phyloP scores from a whole-genome alignment of 2,797 vertebrate species.

The Anguilla marmorata region DNA sequence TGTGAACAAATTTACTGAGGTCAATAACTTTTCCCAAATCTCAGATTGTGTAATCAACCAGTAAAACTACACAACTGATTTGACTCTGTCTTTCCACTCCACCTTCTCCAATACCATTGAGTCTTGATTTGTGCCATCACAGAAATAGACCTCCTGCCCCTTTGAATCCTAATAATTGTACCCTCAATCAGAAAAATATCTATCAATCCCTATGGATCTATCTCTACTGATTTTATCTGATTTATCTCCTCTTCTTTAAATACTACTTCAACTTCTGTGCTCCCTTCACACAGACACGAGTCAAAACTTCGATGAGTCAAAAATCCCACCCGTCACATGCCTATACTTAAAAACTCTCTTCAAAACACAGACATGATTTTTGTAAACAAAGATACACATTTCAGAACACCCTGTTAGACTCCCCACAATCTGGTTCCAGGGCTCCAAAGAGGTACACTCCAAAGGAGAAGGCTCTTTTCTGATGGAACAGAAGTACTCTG shows the following conservation, averaged over 20 bases:
- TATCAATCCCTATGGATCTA: background rate
- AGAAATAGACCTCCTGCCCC: background rate
- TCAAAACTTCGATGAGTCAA: background rate
- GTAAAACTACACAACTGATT: background rate
- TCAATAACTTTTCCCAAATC: background rate
- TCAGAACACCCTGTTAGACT: background rate
- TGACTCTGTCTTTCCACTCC: background rate
- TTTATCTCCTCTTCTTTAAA: background rate
- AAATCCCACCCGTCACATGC: background rate
- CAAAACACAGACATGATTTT: background rate
- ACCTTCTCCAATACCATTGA: background rate
- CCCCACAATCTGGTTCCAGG: background rate
- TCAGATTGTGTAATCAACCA: background rate
- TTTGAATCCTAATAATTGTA: background rate
- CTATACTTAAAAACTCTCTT: background rate
- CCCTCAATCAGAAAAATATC: background rate
- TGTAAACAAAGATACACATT: background rate
- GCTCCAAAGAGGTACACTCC: too few species aligned
- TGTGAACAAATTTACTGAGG: background rate
- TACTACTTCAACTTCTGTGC: background rate
- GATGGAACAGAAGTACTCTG: background rate
- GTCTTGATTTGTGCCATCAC: background rate
- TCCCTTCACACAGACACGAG: background rate
- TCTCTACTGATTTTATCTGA: background rate
- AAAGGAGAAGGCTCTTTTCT: constrained; percentile 3